These are phyloP conservation scores for Ditula angustiorana DNA, from an alignment of 2,888 invertebrate species.

Conservation along the genomic window DNA sequence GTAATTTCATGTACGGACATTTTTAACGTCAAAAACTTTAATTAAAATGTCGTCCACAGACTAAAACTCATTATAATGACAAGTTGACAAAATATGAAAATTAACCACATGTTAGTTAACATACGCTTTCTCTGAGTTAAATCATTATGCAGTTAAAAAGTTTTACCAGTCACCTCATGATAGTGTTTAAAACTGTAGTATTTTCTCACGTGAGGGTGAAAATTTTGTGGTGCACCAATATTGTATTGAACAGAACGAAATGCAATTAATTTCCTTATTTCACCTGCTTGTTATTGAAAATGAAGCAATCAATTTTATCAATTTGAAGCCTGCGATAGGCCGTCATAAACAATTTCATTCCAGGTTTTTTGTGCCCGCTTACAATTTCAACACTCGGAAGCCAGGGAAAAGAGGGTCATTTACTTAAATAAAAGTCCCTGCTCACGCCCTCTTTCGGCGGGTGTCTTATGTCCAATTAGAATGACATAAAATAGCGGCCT, in stretches of 20 bases:
- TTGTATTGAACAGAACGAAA: not conserved
- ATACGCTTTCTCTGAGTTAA: too few species aligned
- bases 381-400: slow-evolving; percentile 3
- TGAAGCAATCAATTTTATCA: not conserved
- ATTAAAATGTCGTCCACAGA: too few species aligned
- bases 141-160: too few species aligned
- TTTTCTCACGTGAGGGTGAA: not conserved
- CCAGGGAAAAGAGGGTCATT: slow-evolving; percentile 18
- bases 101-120: too few species aligned
- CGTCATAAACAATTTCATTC: not conserved
- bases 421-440: slow-evolving; percentile 34
- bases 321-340: not conserved
- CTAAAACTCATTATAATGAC: too few species aligned
- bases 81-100: too few species aligned
- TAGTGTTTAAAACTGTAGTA: not conserved
- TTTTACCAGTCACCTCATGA: too few species aligned
- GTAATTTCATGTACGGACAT: not conserved
- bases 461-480: slow-evolving; percentile 38
- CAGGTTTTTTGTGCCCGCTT: not conserved
- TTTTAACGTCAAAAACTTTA: too few species aligned
- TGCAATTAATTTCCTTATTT: not conserved
- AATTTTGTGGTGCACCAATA: not conserved
- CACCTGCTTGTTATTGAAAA: not conserved
- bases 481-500: slow-evolving; percentile 33
- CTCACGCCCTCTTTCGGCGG: slow-evolving; percentile 14